Evolutionary conservation across 2,113 vertebrate genomes (phyloP), one percentile per base, ranked within the genome.

Genomic region (Phalacrocorax brasilianus): DNA sequence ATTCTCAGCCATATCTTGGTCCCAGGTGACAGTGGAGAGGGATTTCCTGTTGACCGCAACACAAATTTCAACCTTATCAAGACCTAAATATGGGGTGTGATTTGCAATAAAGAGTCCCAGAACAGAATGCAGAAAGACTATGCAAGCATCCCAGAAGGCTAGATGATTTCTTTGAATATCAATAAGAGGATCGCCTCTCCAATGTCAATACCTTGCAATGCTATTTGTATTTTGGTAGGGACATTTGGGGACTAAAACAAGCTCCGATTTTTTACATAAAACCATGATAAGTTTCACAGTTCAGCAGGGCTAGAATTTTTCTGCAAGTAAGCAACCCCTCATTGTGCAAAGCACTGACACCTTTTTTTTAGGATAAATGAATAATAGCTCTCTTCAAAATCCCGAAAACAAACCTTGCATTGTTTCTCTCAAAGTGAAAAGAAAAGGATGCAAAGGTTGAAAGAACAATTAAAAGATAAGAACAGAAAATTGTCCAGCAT

Each of bases 401-500:
- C 50, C 76, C 77, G 75, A 85, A 96, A 95, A 92, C 56, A 80
- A 96, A 71, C 55, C 45, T 77, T 91, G 88, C 63, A 91, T 95
- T 93, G 81, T 95, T 95, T 90, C 45, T 95, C 74, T 73, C 71
- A 58, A 67, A 47, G 47, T 18, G 73, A 88, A 94, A 78, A 78
- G 53, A 63, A 82, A 89, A 91, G 87, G 33, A 70, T 82, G 35
- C 28, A 74, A 79, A 71, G 68, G n/a, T 66, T 90, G 88, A 96
- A 93, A 83, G 85, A 74, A 93, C 32, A 94, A 90, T 76, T 90
- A 88, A 91, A 96, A 95, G 83, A 83, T 85, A 91, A 97, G 74
- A 53, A 76, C 49, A 73, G 81, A 78, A 96, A 65, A 89, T 53
- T 50, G 56, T 61, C 58, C 63, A 27, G 58, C 23, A 63, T 19